A percentile compares a stretch with the other conserved stretches of the same genome.
Evolutionary conservation across 2,113 vertebrate genomes (phyloP).

Genomic region (Oxyura jamaicensis): DNA sequence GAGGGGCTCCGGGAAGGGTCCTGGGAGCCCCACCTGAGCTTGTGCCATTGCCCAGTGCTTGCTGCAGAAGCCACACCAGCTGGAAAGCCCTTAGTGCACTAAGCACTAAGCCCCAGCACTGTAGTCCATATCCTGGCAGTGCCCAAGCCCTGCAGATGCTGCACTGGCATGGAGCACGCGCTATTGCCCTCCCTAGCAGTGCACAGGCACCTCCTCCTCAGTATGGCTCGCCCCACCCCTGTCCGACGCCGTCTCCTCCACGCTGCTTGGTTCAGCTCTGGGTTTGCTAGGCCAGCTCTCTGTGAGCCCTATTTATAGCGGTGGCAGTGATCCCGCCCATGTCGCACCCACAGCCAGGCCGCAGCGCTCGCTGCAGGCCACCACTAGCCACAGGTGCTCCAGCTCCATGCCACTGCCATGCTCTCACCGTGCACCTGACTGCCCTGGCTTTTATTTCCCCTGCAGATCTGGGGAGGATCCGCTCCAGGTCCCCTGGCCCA

Average conservation of each 20-base stretch:
- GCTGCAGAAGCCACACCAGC: neutral
- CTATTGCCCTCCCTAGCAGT: neutral
- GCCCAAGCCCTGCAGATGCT: neutral
- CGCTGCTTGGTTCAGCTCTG: neutral
- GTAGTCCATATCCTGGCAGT: fast-evolving
- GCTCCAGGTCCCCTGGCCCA: neutral
- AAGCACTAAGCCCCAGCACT: neutral
- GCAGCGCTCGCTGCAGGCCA: fast-evolving
- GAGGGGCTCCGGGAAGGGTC: slow-evolving; percentile 19
- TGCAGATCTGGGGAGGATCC: neutral
- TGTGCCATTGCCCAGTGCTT: neutral
- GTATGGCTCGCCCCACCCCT: neutral
- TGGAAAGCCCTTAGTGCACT: neutral
- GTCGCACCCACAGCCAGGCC: neutral
- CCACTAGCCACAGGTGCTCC: neutral
- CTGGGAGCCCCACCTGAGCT: neutral
- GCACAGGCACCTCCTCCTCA: neutral
- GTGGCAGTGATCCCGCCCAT: neutral
- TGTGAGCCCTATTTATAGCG: neutral
- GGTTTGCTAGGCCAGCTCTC: fast-evolving
- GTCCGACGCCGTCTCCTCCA: neutral
- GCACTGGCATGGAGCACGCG: fast-evolving
- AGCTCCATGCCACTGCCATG: fast-evolving
- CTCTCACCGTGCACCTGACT: neutral
- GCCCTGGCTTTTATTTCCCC: neutral